phyloP scores from a whole-genome alignment of 2,888 invertebrate genomes.

The Macrosoma leucophasiata region DNA sequence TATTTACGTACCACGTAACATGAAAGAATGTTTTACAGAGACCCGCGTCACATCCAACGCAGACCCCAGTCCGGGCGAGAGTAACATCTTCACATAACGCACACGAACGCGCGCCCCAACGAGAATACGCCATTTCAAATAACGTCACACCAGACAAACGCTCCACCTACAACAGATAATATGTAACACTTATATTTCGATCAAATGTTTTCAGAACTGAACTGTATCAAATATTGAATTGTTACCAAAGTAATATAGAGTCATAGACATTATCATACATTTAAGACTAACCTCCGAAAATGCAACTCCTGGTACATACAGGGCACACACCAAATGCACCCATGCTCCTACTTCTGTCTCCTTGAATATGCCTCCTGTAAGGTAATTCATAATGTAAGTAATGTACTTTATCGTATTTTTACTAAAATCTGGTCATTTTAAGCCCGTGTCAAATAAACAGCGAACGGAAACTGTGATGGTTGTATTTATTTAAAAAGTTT shows the following conservation, averaged over 20 bases:
- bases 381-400: slow-evolving; percentile 6
- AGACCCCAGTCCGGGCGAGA: slow-evolving; percentile 94
- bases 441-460: no score
- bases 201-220: no score
- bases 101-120: slow-evolving; percentile 96
- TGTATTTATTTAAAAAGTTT: no score
- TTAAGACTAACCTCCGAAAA: slow-evolving; percentile 96
- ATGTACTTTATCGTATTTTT: background rate
- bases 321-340: slow-evolving; percentile 98
- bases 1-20: slow-evolving; percentile 92
- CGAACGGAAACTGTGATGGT: no score
- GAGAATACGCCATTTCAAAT: slow-evolving; percentile 97
- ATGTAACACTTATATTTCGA: background rate
- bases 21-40: slow-evolving; percentile 98
- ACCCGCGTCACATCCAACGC: slow-evolving; percentile 98
- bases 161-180: slow-evolving; percentile 76
- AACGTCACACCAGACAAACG: slow-evolving; percentile 93
- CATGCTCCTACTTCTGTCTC: slow-evolving; percentile 98
- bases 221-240: no score
- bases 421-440: no score
- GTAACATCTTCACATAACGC: slow-evolving; percentile 91
- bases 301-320: slow-evolving; percentile 97
- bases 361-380: slow-evolving; percentile 90
- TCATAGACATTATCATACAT: no score
- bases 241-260: no score